These are phyloP conservation scores for Dendrocincla fuliginosa DNA, from an alignment of 2,797 vertebrate genomes.

Conservation along the genomic window DNA sequence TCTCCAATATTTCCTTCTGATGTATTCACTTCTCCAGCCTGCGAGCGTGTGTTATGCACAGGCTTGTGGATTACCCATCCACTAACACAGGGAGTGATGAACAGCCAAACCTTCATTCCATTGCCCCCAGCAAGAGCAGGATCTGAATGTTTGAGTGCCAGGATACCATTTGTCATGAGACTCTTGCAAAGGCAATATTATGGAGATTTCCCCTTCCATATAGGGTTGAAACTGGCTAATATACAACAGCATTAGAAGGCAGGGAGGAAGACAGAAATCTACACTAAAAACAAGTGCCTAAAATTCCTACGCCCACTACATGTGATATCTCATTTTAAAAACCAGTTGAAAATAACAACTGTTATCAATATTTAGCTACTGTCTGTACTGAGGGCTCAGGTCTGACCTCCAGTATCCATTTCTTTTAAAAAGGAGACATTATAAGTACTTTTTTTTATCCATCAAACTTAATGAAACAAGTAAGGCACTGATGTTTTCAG, in stretches of 20 bases:
- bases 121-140: neutral
- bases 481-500: neutral
- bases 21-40: neutral
- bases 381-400: neutral
- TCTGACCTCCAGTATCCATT: neutral
- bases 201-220: neutral
- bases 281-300: neutral
- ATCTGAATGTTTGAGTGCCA: neutral
- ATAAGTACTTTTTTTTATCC: neutral
- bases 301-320: neutral
- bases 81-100: fast-evolving
- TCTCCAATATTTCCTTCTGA: neutral
- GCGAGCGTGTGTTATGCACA: fast-evolving
- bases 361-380: neutral
- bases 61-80: neutral
- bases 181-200: neutral
- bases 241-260: neutral
- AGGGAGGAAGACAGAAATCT: neutral
- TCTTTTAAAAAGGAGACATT: neutral
- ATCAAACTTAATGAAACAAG: neutral
- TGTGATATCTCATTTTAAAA: neutral
- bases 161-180: fast-evolving
- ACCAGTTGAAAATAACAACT: neutral
- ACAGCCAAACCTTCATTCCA: neutral
- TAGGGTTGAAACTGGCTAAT: neutral